Conservation (phyloP, 2,113 vertebrate genomes). For the Motacilla alba region DNA sequence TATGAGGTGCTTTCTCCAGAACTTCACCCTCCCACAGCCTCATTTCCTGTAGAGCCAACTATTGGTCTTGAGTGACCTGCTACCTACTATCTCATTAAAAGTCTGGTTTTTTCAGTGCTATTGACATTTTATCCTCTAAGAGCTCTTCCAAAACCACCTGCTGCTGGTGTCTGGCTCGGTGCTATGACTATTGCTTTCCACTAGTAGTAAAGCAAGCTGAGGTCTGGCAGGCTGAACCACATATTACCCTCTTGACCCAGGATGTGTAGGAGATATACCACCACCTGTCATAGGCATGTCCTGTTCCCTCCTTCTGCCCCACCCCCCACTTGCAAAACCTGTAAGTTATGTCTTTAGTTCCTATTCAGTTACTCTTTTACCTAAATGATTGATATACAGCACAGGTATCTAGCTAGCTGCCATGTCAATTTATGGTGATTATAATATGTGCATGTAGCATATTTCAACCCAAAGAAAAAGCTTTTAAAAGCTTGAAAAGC, state of each 20-base stretch:
- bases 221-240: conserved; percentile 39
- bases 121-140: background rate
- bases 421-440: background rate
- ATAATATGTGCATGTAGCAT: background rate
- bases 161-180: background rate
- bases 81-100: conserved; percentile 7
- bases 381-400: background rate
- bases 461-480: background rate
- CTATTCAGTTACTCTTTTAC: conserved; percentile 39
- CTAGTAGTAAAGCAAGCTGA: background rate
- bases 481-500: background rate
- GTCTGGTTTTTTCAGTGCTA: background rate
- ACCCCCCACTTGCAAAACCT: background rate
- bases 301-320: conserved; percentile 28
- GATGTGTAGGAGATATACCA: conserved; percentile 44
- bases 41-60: background rate
- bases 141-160: background rate
- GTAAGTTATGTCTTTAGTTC: conserved; percentile 21
- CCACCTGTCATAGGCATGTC: conserved; percentile 2
- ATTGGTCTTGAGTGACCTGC: background rate
- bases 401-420: background rate
- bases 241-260: conserved; percentile 49
- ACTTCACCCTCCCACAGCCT: background rate
- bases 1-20: conserved; percentile 16
- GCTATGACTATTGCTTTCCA: background rate